Percentiles rank a stretch among this genome's conserved stretches.
Conservation (phyloP, 2,888 invertebrate genomes). For the Synanthedon vespiformis region DNA sequence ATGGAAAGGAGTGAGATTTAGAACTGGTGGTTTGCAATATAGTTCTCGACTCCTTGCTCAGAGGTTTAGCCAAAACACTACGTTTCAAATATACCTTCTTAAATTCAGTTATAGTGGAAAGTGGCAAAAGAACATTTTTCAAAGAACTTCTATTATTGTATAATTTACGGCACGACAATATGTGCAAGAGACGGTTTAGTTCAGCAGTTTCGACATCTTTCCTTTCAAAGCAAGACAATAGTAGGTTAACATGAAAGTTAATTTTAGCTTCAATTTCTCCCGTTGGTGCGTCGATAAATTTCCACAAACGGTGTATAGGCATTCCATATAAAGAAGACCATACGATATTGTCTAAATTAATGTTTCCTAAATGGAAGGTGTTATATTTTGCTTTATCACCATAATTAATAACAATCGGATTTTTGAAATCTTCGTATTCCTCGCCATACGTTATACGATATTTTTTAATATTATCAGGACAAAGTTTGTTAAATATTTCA, state of each 20-base stretch:
- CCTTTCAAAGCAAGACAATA: slow-evolving; percentile 51
- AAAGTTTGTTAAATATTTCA: slow-evolving; percentile 37
- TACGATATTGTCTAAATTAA: slow-evolving; percentile 43
- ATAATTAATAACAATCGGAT: slow-evolving; percentile 43
- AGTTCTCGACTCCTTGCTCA: slow-evolving; percentile 17
- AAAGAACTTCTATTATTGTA: slow-evolving; percentile 53
- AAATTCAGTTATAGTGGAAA: slow-evolving; percentile 38
- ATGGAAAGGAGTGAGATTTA: slow-evolving; percentile 26
- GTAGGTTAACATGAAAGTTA: slow-evolving; percentile 49
- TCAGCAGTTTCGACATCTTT: slow-evolving; percentile 46
- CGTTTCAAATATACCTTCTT: slow-evolving; percentile 54
- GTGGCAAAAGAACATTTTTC: slow-evolving; percentile 29
- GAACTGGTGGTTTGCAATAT: slow-evolving; percentile 16
- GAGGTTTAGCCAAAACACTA: slow-evolving; percentile 44
- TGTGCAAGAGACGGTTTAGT: slow-evolving; percentile 42
- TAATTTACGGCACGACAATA: slow-evolving; percentile 49
- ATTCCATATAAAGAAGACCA: slow-evolving; percentile 32
- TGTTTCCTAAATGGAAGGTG: slow-evolving; percentile 48
- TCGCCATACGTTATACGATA: slow-evolving; percentile 49
- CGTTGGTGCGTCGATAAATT: slow-evolving; percentile 18
- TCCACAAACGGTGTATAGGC: slow-evolving; percentile 49
- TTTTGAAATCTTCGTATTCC: slow-evolving; percentile 43
- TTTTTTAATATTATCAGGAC: slow-evolving; percentile 29
- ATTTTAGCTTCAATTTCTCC: slow-evolving; percentile 44
- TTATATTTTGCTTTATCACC: slow-evolving; percentile 42